These are phyloP conservation scores for Rhagoletis pomonella DNA, from an alignment of 1,140 invertebrate species.

Conservation along the genomic window DNA sequence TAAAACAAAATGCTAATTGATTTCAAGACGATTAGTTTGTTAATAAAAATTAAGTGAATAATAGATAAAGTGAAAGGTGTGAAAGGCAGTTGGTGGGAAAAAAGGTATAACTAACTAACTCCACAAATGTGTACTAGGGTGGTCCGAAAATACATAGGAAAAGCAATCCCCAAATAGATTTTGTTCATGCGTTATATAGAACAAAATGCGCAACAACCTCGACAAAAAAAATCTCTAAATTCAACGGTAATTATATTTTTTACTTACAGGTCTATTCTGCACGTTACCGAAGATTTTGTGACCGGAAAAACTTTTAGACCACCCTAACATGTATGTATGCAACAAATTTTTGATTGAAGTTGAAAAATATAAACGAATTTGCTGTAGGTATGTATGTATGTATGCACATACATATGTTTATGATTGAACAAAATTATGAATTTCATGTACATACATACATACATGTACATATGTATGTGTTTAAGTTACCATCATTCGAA, in stretches of 20 bases:
- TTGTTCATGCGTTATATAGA: background rate
- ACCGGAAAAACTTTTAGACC: too few relatives aligned
- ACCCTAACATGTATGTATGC: too few relatives aligned
- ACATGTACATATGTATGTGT: background rate
- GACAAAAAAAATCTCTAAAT: background rate
- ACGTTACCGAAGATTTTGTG: too few relatives aligned
- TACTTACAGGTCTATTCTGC: too few relatives aligned
- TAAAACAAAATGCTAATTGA: background rate
- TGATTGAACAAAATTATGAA: too few relatives aligned
- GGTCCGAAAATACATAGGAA: too few relatives aligned
- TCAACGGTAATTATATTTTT: too few relatives aligned
- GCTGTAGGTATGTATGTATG: too few relatives aligned
- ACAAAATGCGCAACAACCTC: background rate
- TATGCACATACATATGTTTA: too few relatives aligned
- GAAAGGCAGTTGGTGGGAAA: background rate
- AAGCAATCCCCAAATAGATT: too few relatives aligned
- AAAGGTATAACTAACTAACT: background rate
- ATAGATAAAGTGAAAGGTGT: background rate
- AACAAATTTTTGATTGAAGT: background rate
- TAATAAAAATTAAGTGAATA: background rate
- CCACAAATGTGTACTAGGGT: too few relatives aligned
- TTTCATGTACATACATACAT: background rate
- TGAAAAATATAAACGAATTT: background rate
- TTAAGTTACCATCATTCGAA: too few relatives aligned
- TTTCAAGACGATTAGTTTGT: background rate